Conservation (phyloP, 1,140 invertebrate species). For the Zophobas morio region DNA sequence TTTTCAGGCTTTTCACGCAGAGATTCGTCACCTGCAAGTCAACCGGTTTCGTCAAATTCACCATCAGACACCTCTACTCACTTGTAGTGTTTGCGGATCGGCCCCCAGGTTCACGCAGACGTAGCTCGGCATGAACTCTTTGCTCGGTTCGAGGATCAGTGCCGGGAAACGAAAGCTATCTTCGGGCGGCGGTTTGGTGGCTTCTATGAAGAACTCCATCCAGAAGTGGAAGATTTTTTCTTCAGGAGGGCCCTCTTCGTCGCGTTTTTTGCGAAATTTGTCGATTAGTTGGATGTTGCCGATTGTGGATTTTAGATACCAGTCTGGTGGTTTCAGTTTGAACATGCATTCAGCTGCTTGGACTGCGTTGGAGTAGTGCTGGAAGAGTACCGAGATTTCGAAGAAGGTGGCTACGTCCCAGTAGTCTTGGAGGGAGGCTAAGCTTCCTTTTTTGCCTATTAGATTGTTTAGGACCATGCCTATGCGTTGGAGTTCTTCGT, state of each 20-base stretch:
- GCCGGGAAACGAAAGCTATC: constrained; percentile 92
- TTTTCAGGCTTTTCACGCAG: constrained; percentile 83
- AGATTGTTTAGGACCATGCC: constrained; percentile 96
- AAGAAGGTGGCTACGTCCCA: constrained; percentile 99
- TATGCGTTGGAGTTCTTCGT: constrained; percentile 91
- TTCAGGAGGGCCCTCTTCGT: constrained; percentile 80
- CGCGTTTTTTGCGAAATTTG: constrained; percentile 88
- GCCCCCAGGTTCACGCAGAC: constrained; percentile 95
- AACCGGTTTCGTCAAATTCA: background rate
- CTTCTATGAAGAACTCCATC: constrained; percentile 99
- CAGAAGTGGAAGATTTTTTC: constrained; percentile 95
- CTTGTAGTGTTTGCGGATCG: constrained; percentile 89
- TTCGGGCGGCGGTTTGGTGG: constrained; percentile 83
- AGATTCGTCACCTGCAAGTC: constrained; percentile 80
- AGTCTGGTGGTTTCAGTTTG: constrained; percentile 97
- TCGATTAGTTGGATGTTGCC: constrained; percentile 98
- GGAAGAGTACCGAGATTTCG: constrained; percentile 97
- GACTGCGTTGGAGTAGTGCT: constrained; percentile 97
- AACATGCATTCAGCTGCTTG: constrained; percentile 99
- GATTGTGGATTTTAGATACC: constrained; percentile 98
- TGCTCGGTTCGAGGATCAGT: constrained; percentile 93
- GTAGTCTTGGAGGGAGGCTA: constrained; percentile 94
- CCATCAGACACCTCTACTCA: constrained; percentile 13
- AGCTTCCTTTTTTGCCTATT: constrained; percentile 97
- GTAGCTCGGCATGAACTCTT: constrained; percentile 94